Evolutionary conservation across 1,140 invertebrate species (phyloP).

Genomic region (Lepidurus packardi): DNA sequence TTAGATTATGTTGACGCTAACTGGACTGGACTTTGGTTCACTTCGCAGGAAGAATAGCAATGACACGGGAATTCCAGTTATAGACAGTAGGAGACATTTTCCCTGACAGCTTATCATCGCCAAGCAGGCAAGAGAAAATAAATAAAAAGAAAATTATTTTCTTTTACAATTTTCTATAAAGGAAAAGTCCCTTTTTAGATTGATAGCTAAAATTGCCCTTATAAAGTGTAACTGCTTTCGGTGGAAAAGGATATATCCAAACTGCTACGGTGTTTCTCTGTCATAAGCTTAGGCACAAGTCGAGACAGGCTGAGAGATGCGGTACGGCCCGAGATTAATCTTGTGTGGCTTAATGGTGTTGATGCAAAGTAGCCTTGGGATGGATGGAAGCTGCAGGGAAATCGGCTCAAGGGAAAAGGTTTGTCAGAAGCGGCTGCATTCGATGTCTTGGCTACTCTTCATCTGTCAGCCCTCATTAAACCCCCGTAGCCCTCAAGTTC

Average conservation of each 20-base stretch:
- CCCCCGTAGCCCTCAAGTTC: neutral
- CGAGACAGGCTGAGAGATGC: neutral
- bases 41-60: too few relatives aligned
- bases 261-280: neutral
- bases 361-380: neutral
- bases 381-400: neutral
- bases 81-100: too few relatives aligned
- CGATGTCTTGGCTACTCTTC: slow-evolving; percentile 1
- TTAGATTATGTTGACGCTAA: too few relatives aligned
- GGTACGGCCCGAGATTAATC: neutral
- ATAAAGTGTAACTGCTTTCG: too few relatives aligned
- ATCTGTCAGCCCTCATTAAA: neutral
- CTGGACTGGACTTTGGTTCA: too few relatives aligned
- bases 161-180: too few relatives aligned
- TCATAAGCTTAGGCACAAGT: neutral
- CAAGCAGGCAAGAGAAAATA: too few relatives aligned
- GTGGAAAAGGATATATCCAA: neutral
- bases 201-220: too few relatives aligned
- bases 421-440: neutral
- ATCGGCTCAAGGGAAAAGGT: neutral
- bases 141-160: too few relatives aligned
- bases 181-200: too few relatives aligned
- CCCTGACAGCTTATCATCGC: too few relatives aligned
- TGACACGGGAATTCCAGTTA: too few relatives aligned
- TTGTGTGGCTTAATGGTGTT: neutral